Percentiles rank a stretch among this genome's conserved stretches.
Evolutionary conservation across 2,113 vertebrate genomes (phyloP).

Genomic region (Lichenostomus cassidix): DNA sequence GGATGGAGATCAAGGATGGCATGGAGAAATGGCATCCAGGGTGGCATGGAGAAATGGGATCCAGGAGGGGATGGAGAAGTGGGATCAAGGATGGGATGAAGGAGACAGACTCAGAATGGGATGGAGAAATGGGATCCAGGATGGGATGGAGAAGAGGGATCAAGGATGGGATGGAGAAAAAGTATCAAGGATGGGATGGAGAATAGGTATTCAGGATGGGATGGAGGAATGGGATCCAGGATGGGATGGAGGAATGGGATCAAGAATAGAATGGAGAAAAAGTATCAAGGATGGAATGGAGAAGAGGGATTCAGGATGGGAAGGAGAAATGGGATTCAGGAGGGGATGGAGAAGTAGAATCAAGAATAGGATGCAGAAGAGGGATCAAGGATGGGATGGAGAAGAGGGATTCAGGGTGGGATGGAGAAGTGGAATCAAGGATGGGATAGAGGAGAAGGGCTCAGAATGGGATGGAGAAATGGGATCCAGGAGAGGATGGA

Average conservation of each 20-base stretch:
- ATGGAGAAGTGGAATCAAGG: accelerated
- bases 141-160: too few relatives aligned
- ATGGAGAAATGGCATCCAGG: background rate
- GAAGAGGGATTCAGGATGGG: background rate
- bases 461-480: background rate
- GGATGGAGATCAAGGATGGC: background rate
- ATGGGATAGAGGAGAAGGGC: background rate
- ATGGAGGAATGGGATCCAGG: background rate
- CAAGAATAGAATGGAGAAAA: accelerated
- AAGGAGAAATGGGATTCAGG: background rate
- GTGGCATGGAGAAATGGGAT: background rate
- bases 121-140: background rate
- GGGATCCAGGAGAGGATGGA: background rate
- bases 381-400: background rate
- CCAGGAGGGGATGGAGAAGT: background rate
- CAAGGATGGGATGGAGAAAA: background rate
- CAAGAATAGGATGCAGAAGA: accelerated
- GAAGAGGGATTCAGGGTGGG: accelerated
- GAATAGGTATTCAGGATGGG: too few relatives aligned
- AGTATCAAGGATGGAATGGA: background rate
- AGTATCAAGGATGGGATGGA: too few relatives aligned
- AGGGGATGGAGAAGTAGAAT: background rate
- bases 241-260: background rate
- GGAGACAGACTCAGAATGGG: background rate
- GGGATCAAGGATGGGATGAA: too few relatives aligned